Percentiles rank a stretch among this genome's conserved stretches.
Evolutionary conservation across 2,797 vertebrate genomes (phyloP).

Genomic region (Enteromius thamalakanensis): DNA sequence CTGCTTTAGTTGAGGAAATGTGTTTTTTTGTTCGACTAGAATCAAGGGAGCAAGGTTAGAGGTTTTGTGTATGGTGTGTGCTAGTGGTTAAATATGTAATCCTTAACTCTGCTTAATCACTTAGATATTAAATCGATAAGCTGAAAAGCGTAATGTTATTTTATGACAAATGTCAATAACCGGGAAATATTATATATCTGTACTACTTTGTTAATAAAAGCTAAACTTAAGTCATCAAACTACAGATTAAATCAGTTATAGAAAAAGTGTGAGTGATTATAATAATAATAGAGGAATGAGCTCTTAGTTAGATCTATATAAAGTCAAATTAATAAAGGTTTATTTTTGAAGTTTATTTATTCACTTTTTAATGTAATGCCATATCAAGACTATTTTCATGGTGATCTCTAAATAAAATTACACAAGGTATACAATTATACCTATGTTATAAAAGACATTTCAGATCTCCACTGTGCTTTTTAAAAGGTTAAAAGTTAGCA

Average conservation of each 20-base stretch:
- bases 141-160: neutral
- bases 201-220: neutral
- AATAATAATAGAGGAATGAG: neutral
- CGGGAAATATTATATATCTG: neutral
- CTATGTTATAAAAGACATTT: too few species aligned
- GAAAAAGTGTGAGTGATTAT: neutral
- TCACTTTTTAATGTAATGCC: too few species aligned
- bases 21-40: conserved; percentile 84
- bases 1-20: conserved; percentile 84
- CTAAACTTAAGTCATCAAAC: neutral
- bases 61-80: neutral
- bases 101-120: too few species aligned
- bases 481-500: neutral
- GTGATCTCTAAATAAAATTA: too few species aligned
- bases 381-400: too few species aligned
- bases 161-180: neutral
- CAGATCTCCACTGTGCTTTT: too few species aligned
- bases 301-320: neutral
- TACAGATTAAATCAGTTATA: neutral
- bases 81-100: neutral
- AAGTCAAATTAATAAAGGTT: neutral
- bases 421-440: too few species aligned
- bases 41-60: conserved; percentile 29
- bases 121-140: neutral
- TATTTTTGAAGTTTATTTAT: too few species aligned